A percentile compares a stretch with the other conserved stretches of the same genome.
Evolutionary conservation across 2,888 invertebrate genomes (phyloP).

Genomic region (Acanthosepion esculentum): DNA sequence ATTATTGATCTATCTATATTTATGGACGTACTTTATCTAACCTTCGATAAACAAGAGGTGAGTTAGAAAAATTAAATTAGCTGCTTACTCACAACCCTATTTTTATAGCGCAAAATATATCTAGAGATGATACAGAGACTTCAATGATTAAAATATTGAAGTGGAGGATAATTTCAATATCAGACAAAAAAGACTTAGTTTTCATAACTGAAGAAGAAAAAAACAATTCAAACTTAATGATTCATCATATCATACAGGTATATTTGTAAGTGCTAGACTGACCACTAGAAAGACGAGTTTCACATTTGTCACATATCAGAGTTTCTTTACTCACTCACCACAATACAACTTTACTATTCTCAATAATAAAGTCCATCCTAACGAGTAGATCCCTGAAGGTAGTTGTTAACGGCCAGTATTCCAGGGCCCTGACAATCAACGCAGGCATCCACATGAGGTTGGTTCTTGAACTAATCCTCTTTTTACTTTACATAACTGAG

Average conservation of each 20-base stretch:
- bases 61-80: background rate
- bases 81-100: background rate
- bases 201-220: background rate
- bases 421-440: too few species aligned
- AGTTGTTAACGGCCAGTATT: too few species aligned
- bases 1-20: constrained; percentile 6
- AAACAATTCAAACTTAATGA: too few species aligned
- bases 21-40: background rate
- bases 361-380: too few species aligned
- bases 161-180: background rate
- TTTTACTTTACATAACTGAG: too few species aligned
- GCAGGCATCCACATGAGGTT: too few species aligned
- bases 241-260: background rate
- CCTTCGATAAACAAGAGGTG: background rate
- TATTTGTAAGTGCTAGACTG: background rate
- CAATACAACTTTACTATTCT: background rate
- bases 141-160: background rate
- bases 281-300: too few species aligned
- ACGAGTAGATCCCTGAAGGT: too few species aligned
- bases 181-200: background rate
- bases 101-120: background rate
- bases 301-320: too few species aligned
- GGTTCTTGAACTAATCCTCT: too few species aligned
- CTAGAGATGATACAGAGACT: background rate
- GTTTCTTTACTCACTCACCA: background rate